Evolutionary conservation across 1,140 invertebrate genomes (phyloP), one percentile per base, ranked within the genome.

Genomic region (Atta colombica): DNA sequence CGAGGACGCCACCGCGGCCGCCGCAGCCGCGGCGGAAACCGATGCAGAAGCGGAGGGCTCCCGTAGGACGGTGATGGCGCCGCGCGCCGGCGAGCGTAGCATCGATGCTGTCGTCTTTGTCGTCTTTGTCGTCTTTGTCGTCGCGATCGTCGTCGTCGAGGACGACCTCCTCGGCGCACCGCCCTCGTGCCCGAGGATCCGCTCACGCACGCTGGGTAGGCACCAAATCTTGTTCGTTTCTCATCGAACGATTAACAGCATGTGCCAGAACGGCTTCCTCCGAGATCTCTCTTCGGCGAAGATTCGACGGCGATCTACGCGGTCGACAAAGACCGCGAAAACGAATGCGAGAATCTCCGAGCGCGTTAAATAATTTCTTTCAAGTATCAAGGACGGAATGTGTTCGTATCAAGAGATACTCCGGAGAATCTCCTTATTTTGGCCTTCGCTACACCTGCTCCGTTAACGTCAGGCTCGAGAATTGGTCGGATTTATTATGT

Each of bases 1-100:
- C 31, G 31, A 31, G 31, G 31, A 31, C 31, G 31, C 31, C 31
- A 31, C 31, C 31, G 31, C 31, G 31, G 4, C 31, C 31, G 31
- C 31, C 31, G 31, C 31, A 31, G 31, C 31, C 31, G 31, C 31
- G 31, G 31, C 31, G 31, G 31, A 31, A 87, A 93, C 89, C 85
- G 92, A 87, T 82, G 91, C 92, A 66, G 91, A 92, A 89, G 92
- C 90, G 87, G 91, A 91, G 39, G 90, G 88, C 25, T 91, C 89
- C 85, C 90, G 85, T 25, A 91, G 87, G 45, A 93, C 90, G 88
- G 88, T 80, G 77, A 88, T 90, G 78, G 90, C 91, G 81, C 92
- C 92, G 71, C 92, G 94, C 72, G 93, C 93, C 88, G 92, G 91
- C 87, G 93, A 94, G 85, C 96, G 94, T 93, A 95, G 88, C 94